Base-by-base conservation (phyloP, 1,140 invertebrate species). In the Pemphigus obesinymphae region DNA sequence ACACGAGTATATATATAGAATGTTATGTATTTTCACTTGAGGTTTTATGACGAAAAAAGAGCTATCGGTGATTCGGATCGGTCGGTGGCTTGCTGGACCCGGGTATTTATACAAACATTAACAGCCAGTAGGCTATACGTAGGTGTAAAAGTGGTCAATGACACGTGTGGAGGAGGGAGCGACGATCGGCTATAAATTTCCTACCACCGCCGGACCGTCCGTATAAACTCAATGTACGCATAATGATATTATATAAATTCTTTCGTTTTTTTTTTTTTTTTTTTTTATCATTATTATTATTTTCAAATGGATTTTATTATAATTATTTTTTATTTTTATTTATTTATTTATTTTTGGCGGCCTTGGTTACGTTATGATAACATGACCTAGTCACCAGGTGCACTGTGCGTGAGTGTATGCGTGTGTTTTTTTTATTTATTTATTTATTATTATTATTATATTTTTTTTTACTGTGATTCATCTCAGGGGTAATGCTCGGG, bases 81-180 rank as follows among this genome's bases (percentile, higher is more conserved):
- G 53, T 80, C 55, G 37, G 37, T 58, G 55, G 75, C 50, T n/a
- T n/a, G 75, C 34, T 3, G n/a, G 15, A 43, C 29, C 23, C 23
- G 17, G 50, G 23, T 80, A 80, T 80, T 43, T 80, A 80, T 58
- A 76, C 50, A 40, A 37, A 45, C 53, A 43, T 40, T 20, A 29
- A 61, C n/a, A 61, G 40, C 23, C 37, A 61, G 34, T 80, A 80
- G 37, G 37, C n/a, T 43, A n/a, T n/a, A 70, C 66, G 73, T 76
- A 80, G 75, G 55, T 76, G 73, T 61, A 80, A 80, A 58, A 80
- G 75, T 80, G 75, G 75, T 80, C 55, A 80, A 80, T 61, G 75
- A 29, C 53, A 80, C 43, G 23, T n/a, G 43, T 20, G 13, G 53
- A 55, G 75, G 45, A 55, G 75, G 75, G 20, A 13, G 20, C 5